These are phyloP conservation scores for Oryzias curvinotus DNA, from an alignment of 2,113 vertebrate genomes.

Conservation along the genomic window DNA sequence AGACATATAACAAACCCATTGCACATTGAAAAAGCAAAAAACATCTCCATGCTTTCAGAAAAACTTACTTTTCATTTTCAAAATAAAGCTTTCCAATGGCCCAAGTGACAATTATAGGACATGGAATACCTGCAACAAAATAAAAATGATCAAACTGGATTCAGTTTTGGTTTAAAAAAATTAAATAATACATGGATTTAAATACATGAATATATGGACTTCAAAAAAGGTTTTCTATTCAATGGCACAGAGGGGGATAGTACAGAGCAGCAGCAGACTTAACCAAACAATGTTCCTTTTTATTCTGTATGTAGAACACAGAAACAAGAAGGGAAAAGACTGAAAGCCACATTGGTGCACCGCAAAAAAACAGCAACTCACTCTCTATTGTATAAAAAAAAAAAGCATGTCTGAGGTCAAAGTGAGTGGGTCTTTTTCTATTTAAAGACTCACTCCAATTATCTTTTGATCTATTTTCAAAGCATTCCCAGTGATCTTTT, in stretches of 20 bases:
- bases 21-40: not conserved
- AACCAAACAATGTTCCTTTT: not conserved
- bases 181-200: not conserved
- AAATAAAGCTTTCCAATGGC: slow-evolving; percentile 89
- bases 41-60: not conserved
- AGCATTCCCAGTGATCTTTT: no score
- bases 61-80: slow-evolving; percentile 92
- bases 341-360: not conserved
- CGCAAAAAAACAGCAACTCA: not conserved
- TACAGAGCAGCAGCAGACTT: not conserved
- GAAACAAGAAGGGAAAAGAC: not conserved
- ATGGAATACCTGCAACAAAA: slow-evolving; percentile 83
- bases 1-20: not conserved
- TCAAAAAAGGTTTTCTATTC: not conserved
- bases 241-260: not conserved
- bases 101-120: slow-evolving; percentile 91
- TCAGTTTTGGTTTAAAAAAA: not conserved
- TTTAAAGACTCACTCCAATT: no score
- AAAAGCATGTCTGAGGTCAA: no score
- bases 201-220: not conserved
- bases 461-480: no score
- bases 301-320: not conserved
- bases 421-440: no score
- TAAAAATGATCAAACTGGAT: no score
- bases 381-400: not conserved